Evolutionary conservation across 35 echinoderm and acorn worm species (phyloP).

Genomic region (Eucidaris tribuloides): DNA sequence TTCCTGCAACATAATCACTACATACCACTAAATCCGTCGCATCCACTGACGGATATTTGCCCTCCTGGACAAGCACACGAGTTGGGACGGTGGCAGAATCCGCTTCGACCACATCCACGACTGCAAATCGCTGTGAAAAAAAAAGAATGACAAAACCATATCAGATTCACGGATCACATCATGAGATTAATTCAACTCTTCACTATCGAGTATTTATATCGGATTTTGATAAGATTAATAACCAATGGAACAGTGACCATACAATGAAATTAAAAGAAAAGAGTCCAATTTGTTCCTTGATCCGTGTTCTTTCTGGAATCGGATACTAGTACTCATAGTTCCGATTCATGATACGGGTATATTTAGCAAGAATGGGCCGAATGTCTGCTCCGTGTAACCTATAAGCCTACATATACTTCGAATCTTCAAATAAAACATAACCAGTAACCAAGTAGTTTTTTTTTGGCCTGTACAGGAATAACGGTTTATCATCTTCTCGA

Average conservation of each 20-base stretch:
- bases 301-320: background rate
- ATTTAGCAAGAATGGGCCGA: no score
- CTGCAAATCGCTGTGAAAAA: conserved; percentile 73
- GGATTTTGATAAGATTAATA: background rate
- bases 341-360: no score
- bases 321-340: background rate
- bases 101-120: conserved; percentile 44
- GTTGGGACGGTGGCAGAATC: conserved; percentile 76
- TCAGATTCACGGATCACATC: no score
- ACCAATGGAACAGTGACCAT: background rate
- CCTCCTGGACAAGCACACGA: conserved; percentile 65
- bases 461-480: no score
- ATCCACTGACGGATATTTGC: conserved; percentile 45
- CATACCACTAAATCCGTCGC: conserved; percentile 26
- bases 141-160: background rate
- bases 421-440: no score
- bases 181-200: no score
- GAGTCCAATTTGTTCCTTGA: background rate
- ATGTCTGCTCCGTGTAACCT: no score
- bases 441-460: no score
- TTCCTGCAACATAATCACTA: no score
- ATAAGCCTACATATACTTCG: no score
- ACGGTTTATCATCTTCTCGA: no score
- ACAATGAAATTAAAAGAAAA: background rate
- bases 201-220: no score